A percentile compares a stretch with the other conserved stretches of the same genome.
These are phyloP conservation scores for Mastacembelus armatus DNA, from an alignment of 2,797 vertebrate species.

Conservation along the genomic window DNA sequence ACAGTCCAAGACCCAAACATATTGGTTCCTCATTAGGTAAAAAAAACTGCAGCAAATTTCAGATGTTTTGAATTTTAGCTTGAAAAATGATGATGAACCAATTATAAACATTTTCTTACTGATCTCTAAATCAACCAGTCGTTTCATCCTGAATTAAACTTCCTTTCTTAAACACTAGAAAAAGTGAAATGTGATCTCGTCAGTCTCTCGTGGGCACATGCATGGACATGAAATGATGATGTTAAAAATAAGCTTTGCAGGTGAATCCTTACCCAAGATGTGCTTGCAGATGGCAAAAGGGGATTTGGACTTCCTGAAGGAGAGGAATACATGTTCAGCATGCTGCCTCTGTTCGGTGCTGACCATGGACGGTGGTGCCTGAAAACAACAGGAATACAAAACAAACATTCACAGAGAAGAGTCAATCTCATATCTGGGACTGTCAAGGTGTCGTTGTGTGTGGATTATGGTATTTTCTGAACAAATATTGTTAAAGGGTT, in stretches of 20 bases:
- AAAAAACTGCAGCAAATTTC: too few species aligned
- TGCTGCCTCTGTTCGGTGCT: conserved; percentile 97
- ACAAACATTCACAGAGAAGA: not conserved
- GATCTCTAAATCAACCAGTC: too few species aligned
- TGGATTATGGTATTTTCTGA: too few species aligned
- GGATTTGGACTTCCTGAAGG: conserved; percentile 98
- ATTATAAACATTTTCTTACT: not conserved
- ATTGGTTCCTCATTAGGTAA: too few species aligned
- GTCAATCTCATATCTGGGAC: not conserved
- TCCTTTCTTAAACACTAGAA: too few species aligned
- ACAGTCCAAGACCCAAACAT: too few species aligned
- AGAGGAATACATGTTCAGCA: conserved; percentile 98
- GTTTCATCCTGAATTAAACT: too few species aligned
- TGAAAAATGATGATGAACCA: too few species aligned
- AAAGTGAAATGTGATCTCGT: too few species aligned
- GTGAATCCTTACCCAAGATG: conserved; percentile 90
- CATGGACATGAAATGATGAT: not conserved
- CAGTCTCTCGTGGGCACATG: not conserved
- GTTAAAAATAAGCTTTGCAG: not conserved
- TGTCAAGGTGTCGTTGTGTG: not conserved
- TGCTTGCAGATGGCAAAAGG: conserved; percentile 99
- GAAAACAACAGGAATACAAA: conserved; percentile 26
- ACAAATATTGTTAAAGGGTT: too few species aligned
- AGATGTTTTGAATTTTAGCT: too few species aligned
- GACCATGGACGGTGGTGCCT: conserved; percentile 99